Evolutionary conservation across 1,140 invertebrate genomes (phyloP).

Genomic region (Neodiprion pinetum): DNA sequence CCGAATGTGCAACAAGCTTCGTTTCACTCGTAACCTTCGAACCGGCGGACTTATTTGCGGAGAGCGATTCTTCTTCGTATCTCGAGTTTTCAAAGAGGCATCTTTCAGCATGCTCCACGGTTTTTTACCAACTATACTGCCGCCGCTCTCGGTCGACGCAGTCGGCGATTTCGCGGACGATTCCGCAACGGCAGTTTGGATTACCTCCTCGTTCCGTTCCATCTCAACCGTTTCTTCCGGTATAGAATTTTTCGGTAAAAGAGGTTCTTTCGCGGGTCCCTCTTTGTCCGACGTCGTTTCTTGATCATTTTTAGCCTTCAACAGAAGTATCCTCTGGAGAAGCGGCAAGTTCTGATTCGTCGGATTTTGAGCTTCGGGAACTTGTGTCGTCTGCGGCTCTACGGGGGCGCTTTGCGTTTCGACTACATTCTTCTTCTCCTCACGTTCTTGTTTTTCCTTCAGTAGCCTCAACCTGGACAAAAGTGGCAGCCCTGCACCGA

Average conservation of each 20-base stretch:
- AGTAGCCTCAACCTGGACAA: conserved; percentile 78
- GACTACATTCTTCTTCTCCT: conserved; percentile 65
- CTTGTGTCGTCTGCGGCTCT: conserved; percentile 12
- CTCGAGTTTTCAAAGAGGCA: conserved; percentile 45
- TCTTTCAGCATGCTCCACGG: conserved; percentile 59
- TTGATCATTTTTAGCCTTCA: conserved; percentile 81
- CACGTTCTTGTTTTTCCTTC: conserved; percentile 83
- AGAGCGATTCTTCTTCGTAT: conserved; percentile 33
- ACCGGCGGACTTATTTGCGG: conserved; percentile 40
- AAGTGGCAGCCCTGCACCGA: conserved; percentile 84
- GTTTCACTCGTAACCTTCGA: conserved; percentile 40
- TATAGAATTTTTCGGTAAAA: conserved; percentile 41
- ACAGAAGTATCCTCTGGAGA: conserved; percentile 77
- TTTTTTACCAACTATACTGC: conserved; percentile 39
- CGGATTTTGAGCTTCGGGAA: conserved; percentile 51
- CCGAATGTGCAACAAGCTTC: conserved; percentile 47
- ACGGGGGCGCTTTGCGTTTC: conserved; percentile 40
- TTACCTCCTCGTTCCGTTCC: conserved; percentile 9
- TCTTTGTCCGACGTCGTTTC: conserved; percentile 57
- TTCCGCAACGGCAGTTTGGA: conserved; percentile 12
- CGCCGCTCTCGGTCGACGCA: conserved; percentile 29
- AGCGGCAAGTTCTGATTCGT: conserved; percentile 73
- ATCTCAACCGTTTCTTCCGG: conserved; percentile 10
- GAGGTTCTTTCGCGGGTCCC: conserved; percentile 42
- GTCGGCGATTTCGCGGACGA: conserved; percentile 9